Percentiles rank a stretch among this genome's conserved stretches.
phyloP scores from a whole-genome alignment of 1,140 invertebrate species.

The Drosophila truncata region DNA sequence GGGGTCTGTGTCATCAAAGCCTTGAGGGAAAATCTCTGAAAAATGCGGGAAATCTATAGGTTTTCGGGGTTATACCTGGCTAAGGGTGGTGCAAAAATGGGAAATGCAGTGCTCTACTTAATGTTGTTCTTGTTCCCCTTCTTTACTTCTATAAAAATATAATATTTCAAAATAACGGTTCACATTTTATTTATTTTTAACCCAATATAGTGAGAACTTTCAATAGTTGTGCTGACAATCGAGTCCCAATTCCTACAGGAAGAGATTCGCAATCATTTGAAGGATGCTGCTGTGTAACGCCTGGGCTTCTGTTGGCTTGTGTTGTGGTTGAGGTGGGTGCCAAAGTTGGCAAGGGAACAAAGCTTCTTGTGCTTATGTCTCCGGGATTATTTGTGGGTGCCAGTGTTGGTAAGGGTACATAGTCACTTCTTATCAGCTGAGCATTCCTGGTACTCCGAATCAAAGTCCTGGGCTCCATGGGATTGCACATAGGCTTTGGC shows the following conservation, averaged over 20 bases:
- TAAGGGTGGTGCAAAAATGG: too few species aligned
- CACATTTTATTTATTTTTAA: conserved; percentile 3
- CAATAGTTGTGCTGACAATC: conserved; percentile 31
- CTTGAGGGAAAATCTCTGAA: conserved; percentile 19
- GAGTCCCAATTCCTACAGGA: conserved; percentile 13
- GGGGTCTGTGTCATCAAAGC: conserved; percentile 26
- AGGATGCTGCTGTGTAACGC: background rate
- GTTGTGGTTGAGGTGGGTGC: background rate
- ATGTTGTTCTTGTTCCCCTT: background rate
- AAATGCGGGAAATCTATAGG: conserved; percentile 13
- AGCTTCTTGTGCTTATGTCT: background rate
- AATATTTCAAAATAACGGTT: background rate
- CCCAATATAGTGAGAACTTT: conserved; percentile 38
- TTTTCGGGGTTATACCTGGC: conserved; percentile 1
- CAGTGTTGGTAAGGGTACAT: background rate
- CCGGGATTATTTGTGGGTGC: background rate
- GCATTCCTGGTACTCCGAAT: background rate
- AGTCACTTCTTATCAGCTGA: background rate
- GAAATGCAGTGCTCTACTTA: background rate
- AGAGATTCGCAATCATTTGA: background rate
- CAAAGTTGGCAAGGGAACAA: background rate
- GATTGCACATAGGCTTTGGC: background rate
- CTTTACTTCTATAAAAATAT: background rate
- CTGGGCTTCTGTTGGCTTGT: background rate
- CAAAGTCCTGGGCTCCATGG: background rate